Percentiles rank a stretch among this genome's conserved stretches.
phyloP scores from a whole-genome alignment of 2,888 invertebrate species.

The Pandemis corylana region DNA sequence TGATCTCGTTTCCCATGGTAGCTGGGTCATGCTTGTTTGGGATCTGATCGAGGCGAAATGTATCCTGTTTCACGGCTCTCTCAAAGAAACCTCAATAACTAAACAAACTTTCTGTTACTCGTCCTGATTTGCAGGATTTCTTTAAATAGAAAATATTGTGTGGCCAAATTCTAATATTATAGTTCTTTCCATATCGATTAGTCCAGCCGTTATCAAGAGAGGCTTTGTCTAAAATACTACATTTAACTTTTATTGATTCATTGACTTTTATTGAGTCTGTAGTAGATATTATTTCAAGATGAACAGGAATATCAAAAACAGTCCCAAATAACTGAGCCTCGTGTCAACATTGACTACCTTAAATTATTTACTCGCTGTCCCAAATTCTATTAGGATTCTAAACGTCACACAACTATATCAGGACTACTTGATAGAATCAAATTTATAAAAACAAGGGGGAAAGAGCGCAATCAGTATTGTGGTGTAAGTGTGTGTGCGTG shows the following conservation, averaged over 20 bases:
- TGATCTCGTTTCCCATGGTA: background rate
- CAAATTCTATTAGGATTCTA: slow-evolving; percentile 8
- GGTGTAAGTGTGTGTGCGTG: background rate
- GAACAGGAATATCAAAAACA: slow-evolving; percentile 11
- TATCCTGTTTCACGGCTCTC: background rate
- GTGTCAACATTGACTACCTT: slow-evolving; percentile 11
- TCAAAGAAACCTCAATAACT: background rate
- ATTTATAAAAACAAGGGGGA: background rate
- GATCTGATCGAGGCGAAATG: background rate
- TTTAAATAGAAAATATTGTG: background rate
- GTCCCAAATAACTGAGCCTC: background rate
- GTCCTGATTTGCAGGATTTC: background rate
- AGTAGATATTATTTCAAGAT: slow-evolving; percentile 7
- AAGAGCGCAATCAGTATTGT: background rate
- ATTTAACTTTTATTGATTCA: no score
- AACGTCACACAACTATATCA: background rate
- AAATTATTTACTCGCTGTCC: slow-evolving; percentile 24
- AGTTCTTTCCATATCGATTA: no score
- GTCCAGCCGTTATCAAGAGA: no score
- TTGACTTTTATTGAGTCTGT: background rate
- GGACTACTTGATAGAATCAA: background rate
- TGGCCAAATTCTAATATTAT: background rate
- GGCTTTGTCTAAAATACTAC: no score
- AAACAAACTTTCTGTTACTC: background rate
- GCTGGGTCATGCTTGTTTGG: background rate